These are phyloP conservation scores for Hylia prasina DNA, from an alignment of 2,113 vertebrate species.

Conservation along the genomic window DNA sequence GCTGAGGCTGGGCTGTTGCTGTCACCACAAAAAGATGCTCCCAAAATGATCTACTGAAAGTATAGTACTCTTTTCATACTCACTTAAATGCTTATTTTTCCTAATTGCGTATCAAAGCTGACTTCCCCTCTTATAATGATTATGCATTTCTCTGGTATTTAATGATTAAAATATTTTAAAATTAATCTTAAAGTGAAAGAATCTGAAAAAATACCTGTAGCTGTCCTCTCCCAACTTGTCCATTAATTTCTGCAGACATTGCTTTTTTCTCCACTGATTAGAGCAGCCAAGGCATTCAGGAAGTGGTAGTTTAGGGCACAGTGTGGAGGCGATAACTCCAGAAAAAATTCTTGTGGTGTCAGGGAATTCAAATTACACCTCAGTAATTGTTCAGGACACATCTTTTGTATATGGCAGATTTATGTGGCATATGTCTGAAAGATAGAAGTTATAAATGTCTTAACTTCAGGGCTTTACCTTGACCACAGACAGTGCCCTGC, in stretches of 20 bases:
- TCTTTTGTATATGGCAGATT: not conserved
- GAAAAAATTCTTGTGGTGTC: not conserved
- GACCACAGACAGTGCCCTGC: not conserved
- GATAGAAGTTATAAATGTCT: not conserved
- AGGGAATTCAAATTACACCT: not conserved
- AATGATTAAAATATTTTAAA: not conserved
- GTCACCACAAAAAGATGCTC: not conserved
- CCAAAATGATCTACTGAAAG: not conserved
- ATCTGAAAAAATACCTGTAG: not conserved
- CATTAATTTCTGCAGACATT: not conserved
- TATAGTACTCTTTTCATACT: not conserved
- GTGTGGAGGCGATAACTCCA: not conserved
- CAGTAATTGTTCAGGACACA: accelerated
- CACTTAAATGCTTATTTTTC: not conserved
- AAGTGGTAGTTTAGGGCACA: not conserved
- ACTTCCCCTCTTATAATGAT: not conserved
- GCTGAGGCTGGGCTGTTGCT: not conserved
- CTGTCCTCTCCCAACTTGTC: not conserved
- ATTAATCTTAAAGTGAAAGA: not conserved
- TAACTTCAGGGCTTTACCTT: not conserved
- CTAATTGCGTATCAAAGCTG: not conserved
- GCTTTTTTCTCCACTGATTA: not conserved
- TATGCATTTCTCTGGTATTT: not conserved
- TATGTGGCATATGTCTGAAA: not conserved
- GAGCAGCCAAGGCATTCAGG: not conserved